These are phyloP conservation scores for Pseudochirops cupreus DNA, from an alignment of 2,797 vertebrate species.

Conservation along the genomic window DNA sequence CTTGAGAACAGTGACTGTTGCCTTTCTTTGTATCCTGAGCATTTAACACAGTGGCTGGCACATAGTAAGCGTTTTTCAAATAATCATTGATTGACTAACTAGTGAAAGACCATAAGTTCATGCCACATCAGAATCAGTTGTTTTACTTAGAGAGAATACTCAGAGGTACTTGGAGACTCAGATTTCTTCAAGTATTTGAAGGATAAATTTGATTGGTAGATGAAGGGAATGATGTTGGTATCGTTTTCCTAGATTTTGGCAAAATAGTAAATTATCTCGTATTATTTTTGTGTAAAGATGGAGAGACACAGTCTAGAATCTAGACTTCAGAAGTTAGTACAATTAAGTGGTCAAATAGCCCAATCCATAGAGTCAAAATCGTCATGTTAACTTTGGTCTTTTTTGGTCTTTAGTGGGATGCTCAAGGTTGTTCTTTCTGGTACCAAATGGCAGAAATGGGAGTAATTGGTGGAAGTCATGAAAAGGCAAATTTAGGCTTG, in stretches of 20 bases:
- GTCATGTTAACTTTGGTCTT: not conserved
- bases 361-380: not conserved
- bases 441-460: not conserved
- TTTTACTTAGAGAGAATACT: not conserved
- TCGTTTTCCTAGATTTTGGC: not conserved
- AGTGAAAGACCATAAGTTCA: not conserved
- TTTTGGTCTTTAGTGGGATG: not conserved
- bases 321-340: not conserved
- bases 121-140: not conserved
- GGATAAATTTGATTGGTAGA: not conserved
- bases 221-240: not conserved
- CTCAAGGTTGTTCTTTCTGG: not conserved
- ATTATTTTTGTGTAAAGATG: not conserved
- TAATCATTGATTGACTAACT: not conserved
- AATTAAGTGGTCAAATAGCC: not conserved
- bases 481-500: not conserved
- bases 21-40: not conserved
- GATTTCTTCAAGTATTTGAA: not conserved
- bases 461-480: not conserved
- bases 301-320: not conserved
- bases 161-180: not conserved
- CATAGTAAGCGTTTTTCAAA: not conserved
- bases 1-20: not conserved
- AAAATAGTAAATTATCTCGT: not conserved
- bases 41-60: not conserved